Evolutionary conservation across 30 jellyfish, hydroid and myxozoan genomes (phyloP), one percentile per base, ranked within the genome.

Genomic region (Aurelia aurita complex sp. Pacific): DNA sequence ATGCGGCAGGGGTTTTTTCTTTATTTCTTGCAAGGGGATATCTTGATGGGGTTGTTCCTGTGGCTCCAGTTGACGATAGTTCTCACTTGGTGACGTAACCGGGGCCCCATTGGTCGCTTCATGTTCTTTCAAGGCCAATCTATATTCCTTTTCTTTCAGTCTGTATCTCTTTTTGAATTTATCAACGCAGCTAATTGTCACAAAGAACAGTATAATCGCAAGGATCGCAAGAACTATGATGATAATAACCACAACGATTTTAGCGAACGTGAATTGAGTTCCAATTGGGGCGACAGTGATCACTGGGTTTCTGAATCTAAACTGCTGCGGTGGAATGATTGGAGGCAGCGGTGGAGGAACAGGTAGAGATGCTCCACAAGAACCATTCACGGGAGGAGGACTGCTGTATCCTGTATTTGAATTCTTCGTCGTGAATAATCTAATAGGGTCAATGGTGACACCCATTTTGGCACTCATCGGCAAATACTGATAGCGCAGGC

Each of bases 281-380:
- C 87, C 97, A 57, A 77, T 68, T 4, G 88, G 94, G 62, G 89
- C 91, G n/a, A 82, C 92, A 23, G 94, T 87, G 64, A 77, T 77
- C 16, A 75, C 92, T 17, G 96, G 89, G 51, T 76, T 87, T 38
- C 83, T 61, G 83, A 87, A 73, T 12, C 60, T 78, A 79, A 87
- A 87, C 88, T 87, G 96, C 52, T 73, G 96, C 15, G 96, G 96
- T 38, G 90, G 82, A n/a, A 87, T 23, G 15, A 87, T 65, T 42
- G 96, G 80, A 15, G 91, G 96, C 77, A 87, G 72, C 13, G 96
- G 88, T 15, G 90, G 88, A 52, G 96, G 96, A 3, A 69, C 50
- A 4, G 90, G 88, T 61, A 87, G 77, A 43, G 54, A 2, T 7
- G 78, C 38, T 2, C 90, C 89, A 59, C 96, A 87, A 18, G 85